phyloP scores from a whole-genome alignment of 92 coral and sea anemone species.

The Paragorgia papillata region DNA sequence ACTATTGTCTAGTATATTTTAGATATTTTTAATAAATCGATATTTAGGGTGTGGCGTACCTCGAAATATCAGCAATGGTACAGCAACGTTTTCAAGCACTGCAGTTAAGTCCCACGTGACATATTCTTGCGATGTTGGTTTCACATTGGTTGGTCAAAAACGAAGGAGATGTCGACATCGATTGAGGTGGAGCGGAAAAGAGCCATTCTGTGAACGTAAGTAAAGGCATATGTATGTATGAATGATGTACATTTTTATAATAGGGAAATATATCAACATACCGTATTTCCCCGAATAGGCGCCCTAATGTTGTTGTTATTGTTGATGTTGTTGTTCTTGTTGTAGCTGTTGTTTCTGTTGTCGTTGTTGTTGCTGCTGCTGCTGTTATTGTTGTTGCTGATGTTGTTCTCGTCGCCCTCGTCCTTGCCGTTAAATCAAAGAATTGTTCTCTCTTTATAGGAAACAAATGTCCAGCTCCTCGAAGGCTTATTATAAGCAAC shows the following conservation, averaged over 20 bases:
- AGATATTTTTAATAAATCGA: neutral
- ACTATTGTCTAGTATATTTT: too few species aligned
- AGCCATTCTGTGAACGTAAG: constrained; percentile 57
- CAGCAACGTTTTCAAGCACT: neutral
- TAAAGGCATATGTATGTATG: too few species aligned
- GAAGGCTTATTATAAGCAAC: constrained; percentile 21
- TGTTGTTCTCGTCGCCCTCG: too few species aligned
- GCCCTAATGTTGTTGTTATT: too few species aligned
- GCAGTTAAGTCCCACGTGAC: constrained; percentile 28
- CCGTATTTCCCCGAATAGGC: too few species aligned
- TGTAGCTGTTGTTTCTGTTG: too few species aligned
- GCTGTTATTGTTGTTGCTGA: too few species aligned
- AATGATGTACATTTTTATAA: too few species aligned
- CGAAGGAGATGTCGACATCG: constrained; percentile 51
- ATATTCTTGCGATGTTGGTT: constrained; percentile 70
- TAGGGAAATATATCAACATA: too few species aligned
- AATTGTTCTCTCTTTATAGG: constrained; percentile 7
- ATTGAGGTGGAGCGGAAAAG: constrained; percentile 66
- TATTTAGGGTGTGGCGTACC: constrained; percentile 1
- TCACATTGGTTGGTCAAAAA: constrained; percentile 44
- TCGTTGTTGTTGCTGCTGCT: too few species aligned
- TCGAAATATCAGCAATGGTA: neutral
- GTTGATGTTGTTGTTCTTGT: too few species aligned
- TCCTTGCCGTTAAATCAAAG: neutral
- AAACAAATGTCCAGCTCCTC: constrained; percentile 35